Base-by-base conservation (phyloP, 2,113 vertebrate genomes). In the Cricetomys ansorgei region DNA sequence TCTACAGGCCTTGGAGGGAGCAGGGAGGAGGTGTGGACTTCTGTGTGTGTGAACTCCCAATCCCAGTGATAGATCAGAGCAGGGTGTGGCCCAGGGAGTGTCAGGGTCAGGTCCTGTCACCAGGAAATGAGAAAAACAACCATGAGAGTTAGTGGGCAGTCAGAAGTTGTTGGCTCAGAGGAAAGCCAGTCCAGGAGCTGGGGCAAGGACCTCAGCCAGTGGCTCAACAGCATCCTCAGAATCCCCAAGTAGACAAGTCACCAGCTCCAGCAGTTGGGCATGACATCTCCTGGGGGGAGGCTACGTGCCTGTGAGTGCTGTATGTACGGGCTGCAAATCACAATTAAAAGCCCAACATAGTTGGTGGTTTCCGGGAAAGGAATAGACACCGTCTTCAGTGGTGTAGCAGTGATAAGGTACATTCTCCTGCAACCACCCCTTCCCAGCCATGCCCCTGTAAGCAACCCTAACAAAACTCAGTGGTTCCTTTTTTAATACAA, bases 191-290 rank as follows among this genome's bases (percentile, higher is more conserved):
- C 31, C 59, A 15, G 31, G 37, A 48, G 43, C 50, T 9, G 25
- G 31, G 40, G 17, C 27, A 17, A 27, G 25, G 16, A 5, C 48
- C 16, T 81, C 40, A 43, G 11, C 27, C 40, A 1, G 6, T 23
- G 3, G 45, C 43, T 48, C 0, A 6, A 62, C 5, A 13, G 7
- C 48, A 37, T 16, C 27, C 1, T 19, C 55, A 13, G 62, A n/a
- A 31, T 11, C n/a, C 40, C 67, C 13, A 2, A 43, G 48, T 40
- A 2, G 27, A n/a, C 10, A 8, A 0, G 0, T 19, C 23, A 19
- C 45, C 40, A 40, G 31, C 72, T 79, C 43, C n/a, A 37, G 37
- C 7, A 12, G n/a, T 1, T 21, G 34, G 45, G 55, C 34, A 4
- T 3, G 31, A 43, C 21, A 34, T 40, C 45, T 91, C 37, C 29